Evolutionary conservation across 2,888 invertebrate genomes (phyloP), one percentile per base, ranked within the genome.

Genomic region (Lysandra bellargus): DNA sequence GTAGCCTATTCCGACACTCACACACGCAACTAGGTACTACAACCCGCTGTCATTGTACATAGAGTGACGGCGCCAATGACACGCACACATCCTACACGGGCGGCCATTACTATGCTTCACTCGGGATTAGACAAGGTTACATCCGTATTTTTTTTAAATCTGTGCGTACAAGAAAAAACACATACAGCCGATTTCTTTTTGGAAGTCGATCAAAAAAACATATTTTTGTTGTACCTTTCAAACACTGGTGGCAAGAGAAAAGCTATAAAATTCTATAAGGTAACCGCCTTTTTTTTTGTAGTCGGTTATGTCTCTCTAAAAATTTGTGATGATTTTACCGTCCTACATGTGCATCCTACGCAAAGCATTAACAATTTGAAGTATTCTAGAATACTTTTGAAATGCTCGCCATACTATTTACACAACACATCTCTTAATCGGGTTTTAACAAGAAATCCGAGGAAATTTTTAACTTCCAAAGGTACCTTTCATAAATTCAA

Each of bases 321-420:
- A 57, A 17, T 57, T 57, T 17, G n/a, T 23, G n/a, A 4, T 57
- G 57, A n/a, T 61, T 61, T 61, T 61, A 61, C 61, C 61, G 7
- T 9, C 61, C n/a, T 23, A 23, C 61, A 64, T 64, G 30, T 17
- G 33, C 57, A 4, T 61, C 9, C 6, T 57, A 57, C 61, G 9
- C 40, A 61, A 40, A 86, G 90, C 91, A 92, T 91, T 90, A 83
- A 84, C 90, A 92, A 92, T 87, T 91, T 60, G 92, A 85, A 93
- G 91, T 93, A 93, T 93, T 72, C 83, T 81, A 79, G 84, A 86
- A 93, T 93, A 93, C 92, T 93, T 90, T 93, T 92, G 89, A 92
- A 91, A 93, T 92, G 91, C 92, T 85, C 83, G 78, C 82, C 49
- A 75, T 61, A 76, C 79, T 78, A 73, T 61, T 4, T 30, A 75